Evolutionary conservation across 2,113 vertebrate species (phyloP), one percentile per base, ranked within the genome.

Genomic region (Dipodomys merriami): DNA sequence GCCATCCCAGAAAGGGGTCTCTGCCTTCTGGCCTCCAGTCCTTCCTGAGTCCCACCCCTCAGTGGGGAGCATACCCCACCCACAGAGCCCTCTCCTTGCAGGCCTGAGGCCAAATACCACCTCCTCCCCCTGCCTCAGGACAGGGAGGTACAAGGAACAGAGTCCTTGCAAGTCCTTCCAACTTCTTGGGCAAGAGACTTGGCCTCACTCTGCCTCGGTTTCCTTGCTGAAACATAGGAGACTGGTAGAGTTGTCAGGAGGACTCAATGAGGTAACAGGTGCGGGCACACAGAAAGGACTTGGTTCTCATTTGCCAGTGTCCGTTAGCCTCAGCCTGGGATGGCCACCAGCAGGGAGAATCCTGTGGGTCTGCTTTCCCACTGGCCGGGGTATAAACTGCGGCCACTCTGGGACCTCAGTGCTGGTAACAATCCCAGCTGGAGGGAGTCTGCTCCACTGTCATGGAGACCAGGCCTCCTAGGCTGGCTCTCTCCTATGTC

Each of bases 231-330:
- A 20, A 68, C 12, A 0, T 2, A 39, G 15, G n/a, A 5, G 0
- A 11, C 39, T 49, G 16, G 0, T 0, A 0, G 12, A 7, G 10
- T 33, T 11, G 16, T 8, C 62, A 2, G 0, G n/a, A 77, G 57
- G 64, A 30, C 6, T n/a, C 2, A 0, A 0, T 0, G 60, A 62
- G 46, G 10, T 4, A 7, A 1, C 0, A 22, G 4, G 1, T 57
- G 15, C 53, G 4, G 15, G 18, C 69, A 0, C 2, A 0, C 20
- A 13, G 67, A 25, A 10, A 8, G 46, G 1, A 0, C 72, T 20
- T 1, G 0, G 1, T 23, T 3, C 23, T 23, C 62, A 8, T 64
- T 64, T 64, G 15, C 0, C 0, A 6, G 4, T 0, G 20, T 22
- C 18, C 1, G 11, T 7, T 49, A 12, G 18, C 62, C 39, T 46